Percentiles rank a stretch among this genome's conserved stretches.
These are phyloP conservation scores for Lytechinus pictus DNA, from an alignment of 35 echinoderm and acorn worm genomes.

Conservation along the genomic window DNA sequence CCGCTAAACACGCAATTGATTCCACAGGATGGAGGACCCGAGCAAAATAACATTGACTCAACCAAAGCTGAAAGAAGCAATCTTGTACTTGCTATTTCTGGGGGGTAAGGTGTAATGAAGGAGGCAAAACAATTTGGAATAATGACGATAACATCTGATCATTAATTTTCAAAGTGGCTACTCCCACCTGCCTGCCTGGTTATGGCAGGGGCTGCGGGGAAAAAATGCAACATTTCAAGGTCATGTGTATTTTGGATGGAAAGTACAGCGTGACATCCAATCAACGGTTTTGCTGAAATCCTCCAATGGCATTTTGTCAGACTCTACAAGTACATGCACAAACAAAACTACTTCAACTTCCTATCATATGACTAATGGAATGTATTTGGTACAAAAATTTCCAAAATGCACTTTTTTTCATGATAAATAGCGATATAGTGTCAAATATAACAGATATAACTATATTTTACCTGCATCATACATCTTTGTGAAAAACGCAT, in stretches of 20 bases:
- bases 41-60: background rate
- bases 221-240: background rate
- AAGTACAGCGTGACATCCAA: background rate
- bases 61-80: background rate
- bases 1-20: background rate
- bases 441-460: too few relatives aligned
- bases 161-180: slow-evolving; percentile 6
- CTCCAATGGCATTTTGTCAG: background rate
- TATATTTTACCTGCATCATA: too few relatives aligned
- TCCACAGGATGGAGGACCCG: background rate
- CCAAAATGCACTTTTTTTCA: too few relatives aligned
- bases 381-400: too few relatives aligned
- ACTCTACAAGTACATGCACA: background rate
- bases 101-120: slow-evolving; percentile 3
- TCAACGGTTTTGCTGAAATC: background rate
- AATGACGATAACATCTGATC: background rate
- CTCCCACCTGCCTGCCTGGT: background rate
- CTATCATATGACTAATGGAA: too few relatives aligned
- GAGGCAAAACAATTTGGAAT: slow-evolving; percentile 10
- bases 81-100: slow-evolving; percentile 5
- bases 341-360: too few relatives aligned
- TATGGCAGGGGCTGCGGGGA: background rate
- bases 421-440: too few relatives aligned
- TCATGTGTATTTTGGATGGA: background rate
- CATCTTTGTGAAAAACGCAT: too few relatives aligned